A percentile compares a stretch with the other conserved stretches of the same genome.
phyloP scores from a whole-genome alignment of 2,888 invertebrate species.

The Euproctis similis region DNA sequence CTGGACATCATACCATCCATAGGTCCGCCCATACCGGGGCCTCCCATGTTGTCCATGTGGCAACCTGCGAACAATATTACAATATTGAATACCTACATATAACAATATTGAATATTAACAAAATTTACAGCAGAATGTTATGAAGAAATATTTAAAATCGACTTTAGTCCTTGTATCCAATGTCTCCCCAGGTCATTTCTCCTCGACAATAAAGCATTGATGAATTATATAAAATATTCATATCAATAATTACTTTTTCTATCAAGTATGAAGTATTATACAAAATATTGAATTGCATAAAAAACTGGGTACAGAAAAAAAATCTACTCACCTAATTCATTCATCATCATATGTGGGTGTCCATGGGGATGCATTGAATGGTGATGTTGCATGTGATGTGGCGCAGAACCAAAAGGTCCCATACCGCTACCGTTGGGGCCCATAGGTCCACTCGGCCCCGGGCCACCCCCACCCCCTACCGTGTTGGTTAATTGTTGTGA shows the following conservation, averaged over 20 bases:
- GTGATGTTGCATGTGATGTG: slow-evolving; percentile 68
- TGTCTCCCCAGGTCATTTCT: too few relatives aligned
- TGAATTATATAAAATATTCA: too few relatives aligned
- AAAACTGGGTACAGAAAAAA: too few relatives aligned
- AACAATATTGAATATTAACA: too few relatives aligned
- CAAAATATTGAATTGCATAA: not conserved
- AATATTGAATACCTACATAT: too few relatives aligned
- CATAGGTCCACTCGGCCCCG: slow-evolving; percentile 53
- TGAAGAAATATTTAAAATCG: too few relatives aligned
- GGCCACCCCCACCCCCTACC: slow-evolving; percentile 63
- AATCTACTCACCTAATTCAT: slow-evolving; percentile 55
- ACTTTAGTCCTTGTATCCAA: too few relatives aligned
- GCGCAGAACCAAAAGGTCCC: slow-evolving; percentile 58
- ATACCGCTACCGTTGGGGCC: slow-evolving; percentile 50
- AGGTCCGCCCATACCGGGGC: slow-evolving; percentile 69
- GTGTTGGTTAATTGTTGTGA: slow-evolving; percentile 92
- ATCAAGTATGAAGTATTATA: too few relatives aligned
- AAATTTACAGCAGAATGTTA: too few relatives aligned
- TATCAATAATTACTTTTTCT: too few relatives aligned
- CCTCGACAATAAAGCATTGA: too few relatives aligned
- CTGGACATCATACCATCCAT: slow-evolving; percentile 74
- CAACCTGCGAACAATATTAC: slow-evolving; percentile 41
- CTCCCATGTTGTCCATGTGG: slow-evolving; percentile 71
- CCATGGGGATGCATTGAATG: slow-evolving; percentile 65
- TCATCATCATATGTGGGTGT: slow-evolving; percentile 73